phyloP scores from a whole-genome alignment of 2,797 vertebrate species.

The Heterohyrax brucei region DNA sequence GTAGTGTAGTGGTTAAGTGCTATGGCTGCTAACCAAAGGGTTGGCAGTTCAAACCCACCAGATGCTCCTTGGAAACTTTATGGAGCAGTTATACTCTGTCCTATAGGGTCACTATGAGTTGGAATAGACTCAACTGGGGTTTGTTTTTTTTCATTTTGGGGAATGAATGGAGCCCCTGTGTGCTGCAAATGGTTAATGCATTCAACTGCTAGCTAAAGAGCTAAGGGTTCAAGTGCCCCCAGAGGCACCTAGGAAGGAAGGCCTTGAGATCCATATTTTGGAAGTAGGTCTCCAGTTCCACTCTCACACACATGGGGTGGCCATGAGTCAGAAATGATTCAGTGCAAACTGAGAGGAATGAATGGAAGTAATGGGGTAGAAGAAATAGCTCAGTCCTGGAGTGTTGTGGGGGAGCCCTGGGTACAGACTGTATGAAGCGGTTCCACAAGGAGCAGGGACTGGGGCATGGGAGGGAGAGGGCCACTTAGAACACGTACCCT shows the following conservation, averaged over 20 bases:
- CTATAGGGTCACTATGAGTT: too few relatives aligned
- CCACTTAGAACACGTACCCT: not conserved
- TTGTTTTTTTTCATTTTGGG: too few relatives aligned
- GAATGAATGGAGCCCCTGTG: not conserved
- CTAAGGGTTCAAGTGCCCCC: not conserved
- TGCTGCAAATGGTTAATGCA: not conserved
- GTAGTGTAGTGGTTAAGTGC: not conserved
- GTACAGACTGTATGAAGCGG: not conserved
- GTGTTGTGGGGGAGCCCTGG: not conserved
- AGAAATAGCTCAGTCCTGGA: not conserved
- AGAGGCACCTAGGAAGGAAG: not conserved
- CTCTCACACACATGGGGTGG: not conserved
- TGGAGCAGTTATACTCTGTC: too few relatives aligned
- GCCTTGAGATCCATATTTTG: not conserved
- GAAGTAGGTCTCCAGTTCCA: not conserved
- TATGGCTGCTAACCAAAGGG: too few relatives aligned
- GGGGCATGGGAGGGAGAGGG: not conserved
- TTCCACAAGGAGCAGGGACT: not conserved
- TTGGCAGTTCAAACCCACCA: too few relatives aligned
- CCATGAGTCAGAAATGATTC: not conserved
- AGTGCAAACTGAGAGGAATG: not conserved
- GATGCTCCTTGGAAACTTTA: too few relatives aligned
- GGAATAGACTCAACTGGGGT: too few relatives aligned
- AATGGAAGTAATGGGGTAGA: not conserved
- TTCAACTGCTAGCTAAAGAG: too few relatives aligned